Percentiles rank a stretch among this genome's conserved stretches.
Evolutionary conservation across 1,140 invertebrate genomes (phyloP).

Genomic region (Anastrepha obliqua): DNA sequence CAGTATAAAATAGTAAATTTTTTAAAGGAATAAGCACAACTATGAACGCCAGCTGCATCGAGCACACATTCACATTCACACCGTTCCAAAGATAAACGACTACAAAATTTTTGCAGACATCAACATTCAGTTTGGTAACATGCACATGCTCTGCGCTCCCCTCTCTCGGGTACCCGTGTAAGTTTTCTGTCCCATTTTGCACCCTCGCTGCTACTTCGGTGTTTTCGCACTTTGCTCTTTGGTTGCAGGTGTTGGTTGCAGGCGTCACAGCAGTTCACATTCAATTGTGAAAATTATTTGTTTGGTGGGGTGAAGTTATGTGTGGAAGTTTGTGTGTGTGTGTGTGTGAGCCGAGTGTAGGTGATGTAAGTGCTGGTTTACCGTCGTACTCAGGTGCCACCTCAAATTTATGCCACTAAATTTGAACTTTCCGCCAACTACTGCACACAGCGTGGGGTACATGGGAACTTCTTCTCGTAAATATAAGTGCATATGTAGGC

Average conservation of each 20-base stretch:
- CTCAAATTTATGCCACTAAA: neutral
- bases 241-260: neutral
- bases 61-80: neutral
- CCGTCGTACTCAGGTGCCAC: neutral
- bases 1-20: neutral
- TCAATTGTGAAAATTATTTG: neutral
- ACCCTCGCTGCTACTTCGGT: neutral
- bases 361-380: neutral
- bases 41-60: neutral
- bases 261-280: neutral
- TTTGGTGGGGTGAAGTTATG: neutral
- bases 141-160: neutral
- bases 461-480: too few relatives aligned
- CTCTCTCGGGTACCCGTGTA: neutral
- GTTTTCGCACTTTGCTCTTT: neutral
- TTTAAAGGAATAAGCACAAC: neutral
- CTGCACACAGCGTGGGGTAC: too few relatives aligned
- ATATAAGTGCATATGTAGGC: too few relatives aligned
- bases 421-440: too few relatives aligned
- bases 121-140: neutral
- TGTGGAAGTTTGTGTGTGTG: neutral
- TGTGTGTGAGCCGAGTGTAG: neutral
- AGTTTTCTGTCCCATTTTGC: neutral
- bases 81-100: constrained; percentile 8
- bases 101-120: constrained; percentile 32